Conservation (phyloP, 2,888 invertebrate species). For the Leptogaster cylindrica region DNA sequence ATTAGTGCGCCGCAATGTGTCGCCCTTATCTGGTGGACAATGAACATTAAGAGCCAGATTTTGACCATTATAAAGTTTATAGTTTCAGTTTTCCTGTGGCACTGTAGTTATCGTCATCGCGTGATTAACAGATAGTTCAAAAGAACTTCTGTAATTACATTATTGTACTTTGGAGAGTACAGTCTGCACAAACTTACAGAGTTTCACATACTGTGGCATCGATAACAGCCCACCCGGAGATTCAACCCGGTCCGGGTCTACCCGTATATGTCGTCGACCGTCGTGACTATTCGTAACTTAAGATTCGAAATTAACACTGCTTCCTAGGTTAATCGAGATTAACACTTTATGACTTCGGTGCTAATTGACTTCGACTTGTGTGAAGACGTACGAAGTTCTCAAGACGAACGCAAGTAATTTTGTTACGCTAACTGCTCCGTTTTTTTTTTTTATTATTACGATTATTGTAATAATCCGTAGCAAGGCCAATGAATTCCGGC, state of each 20-base stretch:
- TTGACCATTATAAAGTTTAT: constrained; percentile 34
- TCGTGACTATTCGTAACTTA: neutral
- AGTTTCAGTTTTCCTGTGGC: constrained; percentile 8
- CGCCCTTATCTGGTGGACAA: constrained; percentile 2
- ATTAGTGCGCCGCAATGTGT: neutral
- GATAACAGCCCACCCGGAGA: constrained; percentile 6
- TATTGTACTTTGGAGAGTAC: neutral
- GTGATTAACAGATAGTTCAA: constrained; percentile 20
- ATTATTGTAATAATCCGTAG: too few species aligned
- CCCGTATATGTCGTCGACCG: too few species aligned
- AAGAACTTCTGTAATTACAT: constrained; percentile 24
- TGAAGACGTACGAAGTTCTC: neutral
- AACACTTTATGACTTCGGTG: constrained; percentile 10
- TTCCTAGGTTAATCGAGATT: constrained; percentile 3
- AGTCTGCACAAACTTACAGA: neutral
- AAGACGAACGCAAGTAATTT: too few species aligned
- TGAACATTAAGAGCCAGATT: constrained; percentile 27
- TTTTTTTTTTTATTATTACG: too few species aligned
- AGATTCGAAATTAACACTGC: constrained; percentile 6
- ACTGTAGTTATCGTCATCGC: constrained; percentile 27
- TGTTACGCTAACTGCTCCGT: too few species aligned
- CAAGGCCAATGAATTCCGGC: too few species aligned
- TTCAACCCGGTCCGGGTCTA: neutral
- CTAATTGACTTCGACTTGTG: constrained; percentile 2
- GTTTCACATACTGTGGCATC: neutral